Percentiles rank a stretch among this genome's conserved stretches.
These are phyloP conservation scores for Mycteria americana DNA, from an alignment of 2,797 vertebrate species.

Conservation along the genomic window DNA sequence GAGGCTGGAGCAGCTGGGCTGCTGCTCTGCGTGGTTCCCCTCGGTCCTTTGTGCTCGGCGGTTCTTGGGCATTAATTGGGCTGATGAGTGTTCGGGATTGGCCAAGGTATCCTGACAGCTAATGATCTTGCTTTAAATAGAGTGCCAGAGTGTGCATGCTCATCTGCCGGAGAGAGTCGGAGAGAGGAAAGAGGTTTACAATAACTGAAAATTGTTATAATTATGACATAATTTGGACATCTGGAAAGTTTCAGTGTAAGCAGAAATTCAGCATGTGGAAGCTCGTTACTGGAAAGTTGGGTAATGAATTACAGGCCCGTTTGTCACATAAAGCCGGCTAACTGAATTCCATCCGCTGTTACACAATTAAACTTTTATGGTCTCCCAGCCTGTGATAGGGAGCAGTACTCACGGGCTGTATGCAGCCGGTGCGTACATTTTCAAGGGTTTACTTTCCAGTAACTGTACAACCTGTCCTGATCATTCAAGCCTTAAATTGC, in stretches of 20 bases:
- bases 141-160: background rate
- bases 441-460: background rate
- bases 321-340: conserved; percentile 12
- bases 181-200: conserved; percentile 24
- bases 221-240: conserved; percentile 72
- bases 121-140: background rate
- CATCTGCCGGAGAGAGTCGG: conserved; percentile 2
- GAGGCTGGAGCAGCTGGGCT: background rate
- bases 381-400: background rate
- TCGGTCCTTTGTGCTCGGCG: background rate
- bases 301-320: conserved; percentile 23
- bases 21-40: background rate
- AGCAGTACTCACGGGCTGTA: background rate
- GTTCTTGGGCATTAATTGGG: conserved; percentile 26
- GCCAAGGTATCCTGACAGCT: conserved; percentile 29
- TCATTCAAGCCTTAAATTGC: conserved; percentile 56
- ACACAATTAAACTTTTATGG: background rate
- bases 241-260: conserved; percentile 65
- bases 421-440: background rate
- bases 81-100: background rate
- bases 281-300: conserved; percentile 49
- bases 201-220: conserved; percentile 62
- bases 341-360: background rate
- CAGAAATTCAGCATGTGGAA: conserved; percentile 61
- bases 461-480: conserved; percentile 39